Evolutionary conservation across 2,888 invertebrate species (phyloP).

Genomic region (Drosophila mayaguana): DNA sequence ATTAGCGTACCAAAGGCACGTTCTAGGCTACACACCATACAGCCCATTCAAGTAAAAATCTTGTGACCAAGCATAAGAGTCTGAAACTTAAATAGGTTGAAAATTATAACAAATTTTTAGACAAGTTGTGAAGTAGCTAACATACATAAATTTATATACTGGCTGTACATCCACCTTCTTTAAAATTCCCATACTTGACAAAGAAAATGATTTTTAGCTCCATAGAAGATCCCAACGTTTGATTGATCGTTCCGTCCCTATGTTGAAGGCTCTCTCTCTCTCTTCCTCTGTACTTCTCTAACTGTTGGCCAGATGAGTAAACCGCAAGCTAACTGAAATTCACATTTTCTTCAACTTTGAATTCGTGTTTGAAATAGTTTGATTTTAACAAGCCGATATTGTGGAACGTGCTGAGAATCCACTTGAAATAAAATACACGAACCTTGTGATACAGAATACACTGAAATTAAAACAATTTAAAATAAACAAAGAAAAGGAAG

Average conservation of each 20-base stretch:
- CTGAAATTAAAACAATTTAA: constrained; percentile 22
- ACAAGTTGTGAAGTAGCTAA: constrained; percentile 19
- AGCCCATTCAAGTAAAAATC: constrained; percentile 43
- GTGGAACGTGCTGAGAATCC: constrained; percentile 38
- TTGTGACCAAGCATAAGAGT: constrained; percentile 79
- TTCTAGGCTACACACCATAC: constrained; percentile 31
- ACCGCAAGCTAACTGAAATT: constrained; percentile 13
- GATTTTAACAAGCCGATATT: background rate
- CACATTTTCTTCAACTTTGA: constrained; percentile 26
- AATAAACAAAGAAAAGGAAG: constrained; percentile 13
- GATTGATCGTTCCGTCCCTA: constrained; percentile 51
- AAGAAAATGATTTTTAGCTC: constrained; percentile 3
- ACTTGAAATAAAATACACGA: constrained; percentile 18
- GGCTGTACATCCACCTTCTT: constrained; percentile 2
- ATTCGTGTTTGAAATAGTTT: constrained; percentile 11
- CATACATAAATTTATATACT: constrained; percentile 1
- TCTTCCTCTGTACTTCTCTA: background rate
- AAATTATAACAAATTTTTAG: constrained; percentile 43
- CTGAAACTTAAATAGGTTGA: constrained; percentile 74
- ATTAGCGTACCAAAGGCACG: constrained; percentile 36
- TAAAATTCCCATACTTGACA: background rate
- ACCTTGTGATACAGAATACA: constrained; percentile 60
- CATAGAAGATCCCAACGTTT: constrained; percentile 51
- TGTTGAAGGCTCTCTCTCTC: constrained; percentile 24
- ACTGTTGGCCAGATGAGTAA: constrained; percentile 5